Base-by-base conservation (phyloP, 2,113 vertebrate species). In the Tenebrosternarchus preto region DNA sequence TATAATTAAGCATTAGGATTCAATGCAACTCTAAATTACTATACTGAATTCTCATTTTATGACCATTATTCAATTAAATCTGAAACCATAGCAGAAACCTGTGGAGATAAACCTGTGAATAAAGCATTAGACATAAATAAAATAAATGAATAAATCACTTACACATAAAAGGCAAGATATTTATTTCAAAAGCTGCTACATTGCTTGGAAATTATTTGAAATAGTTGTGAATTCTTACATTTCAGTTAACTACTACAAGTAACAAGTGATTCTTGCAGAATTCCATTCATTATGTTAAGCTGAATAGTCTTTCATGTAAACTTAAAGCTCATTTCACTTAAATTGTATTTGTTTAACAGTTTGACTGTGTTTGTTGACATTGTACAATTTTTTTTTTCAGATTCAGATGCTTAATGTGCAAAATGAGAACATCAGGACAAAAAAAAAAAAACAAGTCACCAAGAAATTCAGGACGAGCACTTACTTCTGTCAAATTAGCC, bases 1-100 rank as follows among this genome's bases (percentile, higher is more conserved):
- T 16, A 16, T 56, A 57, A 77, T 77, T 77, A 77, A 20, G 50
- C 76, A 7, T 68, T 56, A 11, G 6, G 19, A 17, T 66, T 31
- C 50, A 16, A 43, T 29, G 24, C 11, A 39, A 25, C 63, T 63
- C 19, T 29, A 9, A 16, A 63, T 63, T 16, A 43, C 16, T 46
- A 59, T 66, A 31, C 17, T 33, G 19, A 66, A 66, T 33, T 66
- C 63, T 66, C 60, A 29, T 33, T 31, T 66, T 20, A 20, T 20
- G 0, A 50, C 43, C 9, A 50, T 50, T 16, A 66, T 66, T 66
- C 63, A 33, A 66, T 66, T 29, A 66, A 17, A 33, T 66, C 63
- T 33, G 29, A 66, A 63, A 31, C 27, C 12, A 20, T 7, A 66
- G 20, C 63, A 29, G 63, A 33, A 31, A 66, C 29, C 16, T 17